These are phyloP conservation scores for Acipenser transmontanus DNA, from an alignment of 2,797 vertebrate species.

Conservation along the genomic window DNA sequence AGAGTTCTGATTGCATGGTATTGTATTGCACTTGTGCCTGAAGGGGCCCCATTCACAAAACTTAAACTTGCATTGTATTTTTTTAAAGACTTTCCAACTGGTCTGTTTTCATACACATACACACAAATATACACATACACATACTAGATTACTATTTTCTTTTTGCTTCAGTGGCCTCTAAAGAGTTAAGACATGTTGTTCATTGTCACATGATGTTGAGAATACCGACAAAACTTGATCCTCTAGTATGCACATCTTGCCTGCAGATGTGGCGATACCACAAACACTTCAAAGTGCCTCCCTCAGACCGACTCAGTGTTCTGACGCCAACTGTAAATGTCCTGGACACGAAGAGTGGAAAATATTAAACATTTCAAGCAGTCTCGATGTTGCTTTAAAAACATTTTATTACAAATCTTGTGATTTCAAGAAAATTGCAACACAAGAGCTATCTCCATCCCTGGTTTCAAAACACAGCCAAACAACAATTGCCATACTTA, in stretches of 20 bases:
- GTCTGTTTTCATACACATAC: background rate
- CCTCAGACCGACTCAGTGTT: constrained; percentile 84
- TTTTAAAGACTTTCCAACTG: too few relatives aligned
- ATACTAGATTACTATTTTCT: constrained; percentile 12
- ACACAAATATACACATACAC: constrained; percentile 12
- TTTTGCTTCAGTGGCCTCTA: constrained; percentile 21
- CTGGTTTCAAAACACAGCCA: constrained; percentile 11
- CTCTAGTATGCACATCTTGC: constrained; percentile 82
- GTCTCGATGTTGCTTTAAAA: constrained; percentile 50
- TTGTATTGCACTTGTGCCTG: too few relatives aligned
- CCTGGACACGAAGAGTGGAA: constrained; percentile 93
- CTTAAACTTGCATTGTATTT: too few relatives aligned
- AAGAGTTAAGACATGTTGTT: constrained; percentile 83
- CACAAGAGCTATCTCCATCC: constrained; percentile 34
- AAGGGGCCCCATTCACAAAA: too few relatives aligned
- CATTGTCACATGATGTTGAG: constrained; percentile 89
- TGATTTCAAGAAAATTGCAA: constrained; percentile 25
- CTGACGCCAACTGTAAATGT: constrained; percentile 98
- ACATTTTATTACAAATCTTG: constrained; percentile 48
- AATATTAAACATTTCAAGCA: constrained; percentile 76
- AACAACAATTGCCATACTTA: background rate
- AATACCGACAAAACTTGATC: constrained; percentile 57
- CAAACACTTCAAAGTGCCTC: constrained; percentile 95
- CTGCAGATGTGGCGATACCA: constrained; percentile 92
- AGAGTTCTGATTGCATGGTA: too few relatives aligned